phyloP scores from a whole-genome alignment of 2,797 vertebrate species.

The Ceryle rudis region DNA sequence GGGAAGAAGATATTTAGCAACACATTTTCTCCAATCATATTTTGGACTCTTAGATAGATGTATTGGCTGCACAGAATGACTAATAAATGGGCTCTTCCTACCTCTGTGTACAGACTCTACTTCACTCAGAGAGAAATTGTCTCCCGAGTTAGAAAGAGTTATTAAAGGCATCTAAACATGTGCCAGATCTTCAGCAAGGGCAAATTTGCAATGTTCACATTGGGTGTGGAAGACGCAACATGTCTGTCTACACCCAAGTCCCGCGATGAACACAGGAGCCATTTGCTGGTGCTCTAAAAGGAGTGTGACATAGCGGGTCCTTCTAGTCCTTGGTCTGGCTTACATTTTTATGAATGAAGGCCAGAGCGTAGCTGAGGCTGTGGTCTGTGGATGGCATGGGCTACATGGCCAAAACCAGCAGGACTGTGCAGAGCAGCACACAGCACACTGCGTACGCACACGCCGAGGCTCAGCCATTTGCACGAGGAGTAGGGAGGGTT shows the following conservation, averaged over 20 bases:
- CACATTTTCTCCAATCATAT: not conserved
- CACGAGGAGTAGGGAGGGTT: not conserved
- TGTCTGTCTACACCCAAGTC: not conserved
- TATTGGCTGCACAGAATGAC: not conserved
- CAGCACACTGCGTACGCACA: fast-evolving
- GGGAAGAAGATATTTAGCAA: not conserved
- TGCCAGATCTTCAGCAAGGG: not conserved
- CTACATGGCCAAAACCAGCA: not conserved
- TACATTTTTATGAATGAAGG: not conserved
- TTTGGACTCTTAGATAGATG: not conserved
- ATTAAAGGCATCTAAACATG: not conserved
- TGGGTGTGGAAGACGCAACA: not conserved
- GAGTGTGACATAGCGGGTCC: not conserved
- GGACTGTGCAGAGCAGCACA: not conserved
- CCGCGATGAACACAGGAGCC: fast-evolving
- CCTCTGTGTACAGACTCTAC: not conserved
- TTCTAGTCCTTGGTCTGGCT: not conserved
- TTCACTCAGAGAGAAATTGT: not conserved
- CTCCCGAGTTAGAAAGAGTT: not conserved
- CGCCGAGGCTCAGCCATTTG: fast-evolving
- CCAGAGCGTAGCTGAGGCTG: not conserved
- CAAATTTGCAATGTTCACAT: not conserved
- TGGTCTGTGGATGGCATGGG: not conserved
- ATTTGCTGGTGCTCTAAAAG: not conserved
- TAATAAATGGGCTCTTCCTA: not conserved